Evolutionary conservation across 2,113 vertebrate species (phyloP).

Genomic region (Ictalurus punctatus): DNA sequence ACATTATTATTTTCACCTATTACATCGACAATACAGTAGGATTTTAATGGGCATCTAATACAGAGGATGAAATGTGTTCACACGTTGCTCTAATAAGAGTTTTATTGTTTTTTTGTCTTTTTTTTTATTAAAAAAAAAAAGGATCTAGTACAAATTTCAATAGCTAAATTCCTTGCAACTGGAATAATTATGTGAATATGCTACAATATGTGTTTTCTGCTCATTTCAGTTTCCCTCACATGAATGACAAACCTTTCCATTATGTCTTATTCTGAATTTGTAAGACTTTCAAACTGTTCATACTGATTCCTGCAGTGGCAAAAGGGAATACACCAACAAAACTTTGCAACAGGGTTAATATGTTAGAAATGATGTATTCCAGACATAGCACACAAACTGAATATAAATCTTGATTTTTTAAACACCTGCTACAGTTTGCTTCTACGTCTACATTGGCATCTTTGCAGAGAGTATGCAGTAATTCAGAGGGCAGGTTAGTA

Average conservation of each 20-base stretch:
- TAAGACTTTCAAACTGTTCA: neutral
- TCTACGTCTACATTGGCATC: conserved; percentile 1
- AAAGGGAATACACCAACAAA: neutral
- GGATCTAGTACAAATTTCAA: neutral
- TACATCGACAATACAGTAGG: neutral
- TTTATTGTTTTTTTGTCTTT: neutral
- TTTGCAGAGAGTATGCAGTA: neutral
- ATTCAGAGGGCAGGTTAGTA: conserved; percentile 25
- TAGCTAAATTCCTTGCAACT: neutral
- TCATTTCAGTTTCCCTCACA: neutral
- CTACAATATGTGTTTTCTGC: neutral
- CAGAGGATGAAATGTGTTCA: neutral
- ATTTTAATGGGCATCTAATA: neutral
- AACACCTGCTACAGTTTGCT: neutral
- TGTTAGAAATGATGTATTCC: neutral
- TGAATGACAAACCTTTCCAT: neutral
- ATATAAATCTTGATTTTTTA: neutral
- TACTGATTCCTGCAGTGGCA: neutral
- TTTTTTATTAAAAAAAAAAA: neutral
- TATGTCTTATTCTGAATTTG: neutral
- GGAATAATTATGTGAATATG: neutral
- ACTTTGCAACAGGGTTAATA: neutral
- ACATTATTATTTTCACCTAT: neutral
- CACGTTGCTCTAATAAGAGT: neutral
- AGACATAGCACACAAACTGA: neutral